A percentile compares a stretch with the other conserved stretches of the same genome.
Conservation (phyloP, 1,140 invertebrate genomes). For the Drosophila quadrilineata region DNA sequence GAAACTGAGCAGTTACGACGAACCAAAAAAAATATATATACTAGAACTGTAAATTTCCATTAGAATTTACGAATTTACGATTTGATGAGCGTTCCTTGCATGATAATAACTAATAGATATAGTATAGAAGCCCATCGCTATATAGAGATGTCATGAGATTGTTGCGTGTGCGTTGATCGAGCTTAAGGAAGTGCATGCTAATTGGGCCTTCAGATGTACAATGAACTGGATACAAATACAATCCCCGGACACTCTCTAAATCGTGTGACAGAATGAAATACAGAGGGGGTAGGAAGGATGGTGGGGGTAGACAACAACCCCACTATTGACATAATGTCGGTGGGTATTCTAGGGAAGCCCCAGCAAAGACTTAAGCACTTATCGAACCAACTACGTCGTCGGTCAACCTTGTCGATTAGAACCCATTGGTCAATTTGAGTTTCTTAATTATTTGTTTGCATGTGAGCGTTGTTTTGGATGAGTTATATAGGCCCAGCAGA, state of each 20-base stretch:
- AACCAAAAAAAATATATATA: no score
- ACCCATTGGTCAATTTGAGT: slow-evolving; percentile 33
- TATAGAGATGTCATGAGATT: slow-evolving; percentile 42
- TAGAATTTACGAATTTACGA: slow-evolving; percentile 47
- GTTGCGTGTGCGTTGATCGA: slow-evolving; percentile 48
- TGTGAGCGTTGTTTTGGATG: slow-evolving; percentile 44
- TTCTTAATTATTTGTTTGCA: slow-evolving; percentile 70
- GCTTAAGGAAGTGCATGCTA: slow-evolving; percentile 56
- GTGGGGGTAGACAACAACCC: slow-evolving; percentile 17
- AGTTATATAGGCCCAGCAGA: slow-evolving; percentile 6
- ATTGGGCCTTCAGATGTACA: slow-evolving; percentile 15
- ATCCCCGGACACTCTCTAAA: no score
- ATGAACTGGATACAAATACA: slow-evolving; percentile 5
- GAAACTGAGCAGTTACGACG: slow-evolving; percentile 19
- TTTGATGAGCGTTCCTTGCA: slow-evolving; percentile 49
- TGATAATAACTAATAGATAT: slow-evolving; percentile 50
- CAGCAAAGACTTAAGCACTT: slow-evolving; percentile 41
- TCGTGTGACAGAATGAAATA: no score
- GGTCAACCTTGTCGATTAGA: slow-evolving; percentile 9
- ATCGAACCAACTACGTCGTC: slow-evolving; percentile 24
- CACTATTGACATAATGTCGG: slow-evolving; percentile 17
- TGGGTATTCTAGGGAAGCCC: slow-evolving; percentile 39
- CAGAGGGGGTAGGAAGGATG: no score
- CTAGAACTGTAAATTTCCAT: slow-evolving; percentile 44
- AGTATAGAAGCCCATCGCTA: no score